A percentile compares a stretch with the other conserved stretches of the same genome.
Evolutionary conservation across 2,888 invertebrate genomes (phyloP).

Genomic region (Mechanitis mazaeus): DNA sequence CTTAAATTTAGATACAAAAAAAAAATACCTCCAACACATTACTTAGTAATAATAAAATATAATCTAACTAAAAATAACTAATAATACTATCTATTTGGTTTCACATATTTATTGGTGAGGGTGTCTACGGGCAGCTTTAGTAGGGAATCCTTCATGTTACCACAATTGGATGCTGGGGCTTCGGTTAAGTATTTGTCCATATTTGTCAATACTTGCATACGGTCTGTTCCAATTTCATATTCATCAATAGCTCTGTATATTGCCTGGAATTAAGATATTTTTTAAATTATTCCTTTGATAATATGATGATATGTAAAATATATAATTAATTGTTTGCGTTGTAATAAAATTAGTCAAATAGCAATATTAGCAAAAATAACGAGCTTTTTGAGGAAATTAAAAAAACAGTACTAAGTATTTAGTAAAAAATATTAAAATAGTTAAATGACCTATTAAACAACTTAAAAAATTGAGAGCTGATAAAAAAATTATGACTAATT

Average conservation of each 20-base stretch:
- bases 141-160: constrained; percentile 55
- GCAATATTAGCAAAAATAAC: too few species aligned
- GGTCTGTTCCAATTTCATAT: constrained; percentile 81
- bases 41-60: not conserved
- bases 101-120: constrained; percentile 38
- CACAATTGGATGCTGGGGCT: constrained; percentile 56
- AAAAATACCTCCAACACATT: not conserved
- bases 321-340: too few species aligned
- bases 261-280: constrained; percentile 46
- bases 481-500: too few species aligned
- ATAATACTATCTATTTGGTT: constrained; percentile 41
- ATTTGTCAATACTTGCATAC: constrained; percentile 77
- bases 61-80: not conserved
- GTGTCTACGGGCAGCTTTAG: constrained; percentile 50
- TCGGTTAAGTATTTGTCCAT: constrained; percentile 54
- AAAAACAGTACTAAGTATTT: too few species aligned
- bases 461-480: too few species aligned
- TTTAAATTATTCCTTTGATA: too few species aligned
- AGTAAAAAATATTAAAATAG: too few species aligned
- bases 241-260: constrained; percentile 60
- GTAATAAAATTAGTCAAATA: too few species aligned
- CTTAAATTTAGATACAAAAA: not conserved
- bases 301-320: too few species aligned
- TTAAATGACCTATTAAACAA: too few species aligned
- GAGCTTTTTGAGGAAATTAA: too few species aligned